Evolutionary conservation across 2,797 vertebrate species (phyloP).

Genomic region (Lacerta agilis): DNA sequence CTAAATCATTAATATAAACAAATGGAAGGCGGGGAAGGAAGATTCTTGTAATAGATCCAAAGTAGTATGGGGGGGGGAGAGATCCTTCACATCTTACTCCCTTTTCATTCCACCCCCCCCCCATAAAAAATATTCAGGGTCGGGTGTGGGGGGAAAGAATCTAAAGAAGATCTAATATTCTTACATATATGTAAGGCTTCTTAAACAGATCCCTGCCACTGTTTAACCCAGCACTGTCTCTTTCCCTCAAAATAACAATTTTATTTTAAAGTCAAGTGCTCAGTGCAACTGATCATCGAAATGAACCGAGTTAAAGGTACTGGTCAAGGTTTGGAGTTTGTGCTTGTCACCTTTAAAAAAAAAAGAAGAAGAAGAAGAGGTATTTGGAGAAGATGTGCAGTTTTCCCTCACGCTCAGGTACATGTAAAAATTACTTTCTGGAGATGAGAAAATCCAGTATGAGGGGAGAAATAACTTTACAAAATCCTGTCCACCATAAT

Average conservation of each 20-base stretch:
- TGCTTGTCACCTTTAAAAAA: slow-evolving; percentile 1
- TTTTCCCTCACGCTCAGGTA: background rate
- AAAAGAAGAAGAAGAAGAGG: background rate
- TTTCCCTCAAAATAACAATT: slow-evolving; percentile 8
- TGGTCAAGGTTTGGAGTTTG: slow-evolving; percentile 9
- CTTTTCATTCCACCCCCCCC: slow-evolving; percentile 46
- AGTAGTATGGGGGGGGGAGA: slow-evolving; percentile 49
- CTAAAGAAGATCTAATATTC: slow-evolving; percentile 24
- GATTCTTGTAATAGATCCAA: slow-evolving; percentile 78
- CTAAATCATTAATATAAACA: slow-evolving; percentile 87
- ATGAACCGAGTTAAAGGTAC: slow-evolving; percentile 9
- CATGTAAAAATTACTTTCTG: slow-evolving; percentile 27
- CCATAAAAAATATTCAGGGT: slow-evolving; percentile 22
- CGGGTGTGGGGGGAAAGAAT: background rate
- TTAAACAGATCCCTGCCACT: slow-evolving; percentile 60
- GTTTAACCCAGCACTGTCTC: slow-evolving; percentile 51
- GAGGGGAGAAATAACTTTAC: slow-evolving; percentile 52
- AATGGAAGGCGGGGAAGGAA: slow-evolving; percentile 81
- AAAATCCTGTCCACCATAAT: slow-evolving; percentile 23
- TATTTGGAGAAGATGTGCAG: background rate
- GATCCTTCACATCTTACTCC: slow-evolving; percentile 52
- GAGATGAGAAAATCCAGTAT: background rate
- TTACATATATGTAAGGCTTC: slow-evolving; percentile 23
- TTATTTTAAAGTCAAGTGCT: background rate
- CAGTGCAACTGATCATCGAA: background rate